phyloP scores from a whole-genome alignment of 2,888 invertebrate species.

The Cryptops parisi region DNA sequence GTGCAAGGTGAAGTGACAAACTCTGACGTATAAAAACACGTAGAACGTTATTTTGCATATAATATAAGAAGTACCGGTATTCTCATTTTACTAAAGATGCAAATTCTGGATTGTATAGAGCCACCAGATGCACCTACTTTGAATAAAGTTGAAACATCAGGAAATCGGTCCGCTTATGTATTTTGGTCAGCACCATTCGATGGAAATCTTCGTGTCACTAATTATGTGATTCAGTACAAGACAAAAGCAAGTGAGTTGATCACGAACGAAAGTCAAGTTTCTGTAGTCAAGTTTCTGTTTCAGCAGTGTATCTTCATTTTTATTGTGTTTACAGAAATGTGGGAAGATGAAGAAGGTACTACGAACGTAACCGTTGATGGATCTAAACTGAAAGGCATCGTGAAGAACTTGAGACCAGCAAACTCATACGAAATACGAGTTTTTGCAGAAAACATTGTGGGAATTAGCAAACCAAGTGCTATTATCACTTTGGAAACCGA shows the following conservation, averaged over 20 bases:
- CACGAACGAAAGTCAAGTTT: no score
- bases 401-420: conserved; percentile 59
- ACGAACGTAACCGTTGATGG: conserved; percentile 16
- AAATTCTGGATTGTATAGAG: no score
- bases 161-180: conserved; percentile 25
- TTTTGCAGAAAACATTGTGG: conserved; percentile 84
- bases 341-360: background rate
- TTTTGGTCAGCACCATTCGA: conserved; percentile 28
- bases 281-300: no score
- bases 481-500: conserved; percentile 88
- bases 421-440: conserved; percentile 86
- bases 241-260: conserved; percentile 10
- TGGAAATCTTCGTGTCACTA: conserved; percentile 27
- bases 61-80: no score
- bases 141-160: conserved; percentile 22
- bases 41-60: no score
- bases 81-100: no score
- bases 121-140: conserved; percentile 27
- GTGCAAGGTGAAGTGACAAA: conserved; percentile 32
- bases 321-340: background rate
- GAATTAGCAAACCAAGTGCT: conserved; percentile 78
- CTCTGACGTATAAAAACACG: conserved; percentile 5
- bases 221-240: conserved; percentile 28
- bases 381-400: conserved; percentile 13
- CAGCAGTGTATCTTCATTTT: background rate